phyloP scores from a whole-genome alignment of 2,888 invertebrate species.

The Bombyx huttoni region DNA sequence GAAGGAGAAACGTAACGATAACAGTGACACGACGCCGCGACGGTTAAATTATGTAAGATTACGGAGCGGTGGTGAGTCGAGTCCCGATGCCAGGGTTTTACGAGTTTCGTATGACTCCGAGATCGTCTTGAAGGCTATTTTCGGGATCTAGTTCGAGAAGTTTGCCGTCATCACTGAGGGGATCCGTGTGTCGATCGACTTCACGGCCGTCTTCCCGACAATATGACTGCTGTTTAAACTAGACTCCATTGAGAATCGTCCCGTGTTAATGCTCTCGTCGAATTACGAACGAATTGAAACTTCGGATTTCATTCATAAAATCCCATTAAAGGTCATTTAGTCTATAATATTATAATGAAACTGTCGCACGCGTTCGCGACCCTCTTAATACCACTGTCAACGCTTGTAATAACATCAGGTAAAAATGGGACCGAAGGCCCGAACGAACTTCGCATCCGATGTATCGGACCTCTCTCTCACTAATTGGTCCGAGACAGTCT shows the following conservation, averaged over 20 bases:
- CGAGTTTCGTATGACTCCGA: constrained; percentile 54
- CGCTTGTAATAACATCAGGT: constrained; percentile 61
- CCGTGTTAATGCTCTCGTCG: background rate
- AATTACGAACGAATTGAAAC: background rate
- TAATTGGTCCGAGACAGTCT: constrained; percentile 44
- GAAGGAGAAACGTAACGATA: constrained; percentile 52
- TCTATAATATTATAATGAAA: constrained; percentile 34
- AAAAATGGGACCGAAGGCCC: constrained; percentile 57
- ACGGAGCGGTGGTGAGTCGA: constrained; percentile 34
- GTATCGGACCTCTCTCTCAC: constrained; percentile 48
- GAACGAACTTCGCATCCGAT: constrained; percentile 21
- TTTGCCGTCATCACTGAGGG: constrained; percentile 49
- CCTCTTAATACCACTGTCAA: constrained; percentile 57
- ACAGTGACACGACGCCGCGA: constrained; percentile 44
- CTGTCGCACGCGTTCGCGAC: constrained; percentile 38
- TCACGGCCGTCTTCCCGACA: constrained; percentile 18
- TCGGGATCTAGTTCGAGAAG: constrained; percentile 51
- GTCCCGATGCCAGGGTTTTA: constrained; percentile 47
- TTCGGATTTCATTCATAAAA: constrained; percentile 17
- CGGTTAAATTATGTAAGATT: constrained; percentile 52
- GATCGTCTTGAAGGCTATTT: constrained; percentile 46
- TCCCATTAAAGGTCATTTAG: constrained; percentile 26
- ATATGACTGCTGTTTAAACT: constrained; percentile 10
- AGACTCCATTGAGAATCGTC: background rate
- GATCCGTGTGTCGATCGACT: constrained; percentile 33